Evolutionary conservation across 1,140 invertebrate species (phyloP), one percentile per base, ranked within the genome.

Genomic region (Drosophila bifasciata): DNA sequence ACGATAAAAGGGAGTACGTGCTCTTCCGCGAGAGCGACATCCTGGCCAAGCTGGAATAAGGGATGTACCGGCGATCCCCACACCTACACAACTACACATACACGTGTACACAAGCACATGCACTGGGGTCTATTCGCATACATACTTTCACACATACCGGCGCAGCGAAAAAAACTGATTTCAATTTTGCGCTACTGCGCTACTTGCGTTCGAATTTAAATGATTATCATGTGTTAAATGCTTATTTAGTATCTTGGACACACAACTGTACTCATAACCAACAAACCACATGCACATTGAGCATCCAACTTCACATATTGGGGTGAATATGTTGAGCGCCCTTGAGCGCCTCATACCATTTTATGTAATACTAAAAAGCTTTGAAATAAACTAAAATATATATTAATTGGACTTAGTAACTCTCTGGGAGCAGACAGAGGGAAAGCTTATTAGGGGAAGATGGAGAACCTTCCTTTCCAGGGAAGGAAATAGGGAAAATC

Each of bases 1-100:
- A 96, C 75, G 96, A 96, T 63, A 93, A 94, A 32, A 95, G 96
- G 90, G 98, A 99, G 92, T 98, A 97, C 79, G 97, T 97, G 79
- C 93, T 99, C 28, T 99, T 98, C 93, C 94, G 97, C 89, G 99
- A 99, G 93, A 93, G 95, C 56, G 99, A 99, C 91, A 98, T 99
- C 91, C 93, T 99, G 62, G 99, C 98, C 40, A 99, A 99, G 93
- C 94, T 98, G 62, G 94, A 96, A 78, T 90, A 76, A 39, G 5
- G 23, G 6, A 53, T 55, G 9, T 0, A 17, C 1, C 2, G n/a
- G 2, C 2, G n/a, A 48, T 15, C 4, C 2, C 13, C 23, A 17
- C 23, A n/a, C 7, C 5, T 3, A 51, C 19, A 43, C 9, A 49
- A 21, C 19, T 15, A 36, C 19, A 23, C n/a, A 1, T 11, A 13